phyloP scores from a whole-genome alignment of 2,797 vertebrate genomes.

The Chromobotia macracanthus region DNA sequence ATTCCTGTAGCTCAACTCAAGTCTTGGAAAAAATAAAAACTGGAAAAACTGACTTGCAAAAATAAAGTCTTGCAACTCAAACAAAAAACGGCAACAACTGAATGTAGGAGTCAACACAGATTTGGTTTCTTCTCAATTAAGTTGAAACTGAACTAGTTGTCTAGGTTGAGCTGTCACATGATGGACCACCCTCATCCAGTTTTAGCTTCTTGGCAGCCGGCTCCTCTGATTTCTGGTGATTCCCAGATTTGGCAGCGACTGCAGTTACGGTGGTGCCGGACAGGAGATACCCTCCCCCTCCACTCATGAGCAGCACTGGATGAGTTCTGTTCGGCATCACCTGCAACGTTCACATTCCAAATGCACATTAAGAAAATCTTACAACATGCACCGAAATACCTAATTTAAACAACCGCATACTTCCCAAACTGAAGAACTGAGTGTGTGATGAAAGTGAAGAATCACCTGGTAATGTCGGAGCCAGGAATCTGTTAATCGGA shows the following conservation, averaged over 20 bases:
- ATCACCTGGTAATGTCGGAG: constrained; percentile 94
- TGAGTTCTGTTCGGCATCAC: constrained; percentile 95
- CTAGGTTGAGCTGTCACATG: constrained; percentile 31
- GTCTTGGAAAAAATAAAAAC: constrained; percentile 23
- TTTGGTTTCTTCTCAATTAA: constrained; percentile 41
- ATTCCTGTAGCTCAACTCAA: constrained; percentile 32
- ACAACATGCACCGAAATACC: constrained; percentile 1
- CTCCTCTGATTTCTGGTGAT: constrained; percentile 71
- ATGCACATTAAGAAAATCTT: too few relatives aligned
- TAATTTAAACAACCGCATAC: too few relatives aligned
- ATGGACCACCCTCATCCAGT: constrained; percentile 73
- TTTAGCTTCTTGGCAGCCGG: constrained; percentile 87
- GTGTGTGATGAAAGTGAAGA: not conserved
- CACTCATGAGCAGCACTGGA: constrained; percentile 92
- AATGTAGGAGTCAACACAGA: constrained; percentile 10
- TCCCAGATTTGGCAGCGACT: constrained; percentile 68
- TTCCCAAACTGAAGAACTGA: constrained; percentile 38
- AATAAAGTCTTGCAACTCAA: constrained; percentile 32
- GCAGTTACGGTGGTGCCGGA: constrained; percentile 86
- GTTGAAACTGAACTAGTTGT: constrained; percentile 32
- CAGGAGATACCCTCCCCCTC: constrained; percentile 91
- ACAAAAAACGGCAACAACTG: constrained; percentile 22
- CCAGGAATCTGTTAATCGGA: constrained; percentile 93
- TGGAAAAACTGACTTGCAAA: constrained; percentile 4
- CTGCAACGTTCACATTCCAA: constrained; percentile 65